Evolutionary conservation across 2,888 invertebrate species (phyloP).

Genomic region (Thera britannica): DNA sequence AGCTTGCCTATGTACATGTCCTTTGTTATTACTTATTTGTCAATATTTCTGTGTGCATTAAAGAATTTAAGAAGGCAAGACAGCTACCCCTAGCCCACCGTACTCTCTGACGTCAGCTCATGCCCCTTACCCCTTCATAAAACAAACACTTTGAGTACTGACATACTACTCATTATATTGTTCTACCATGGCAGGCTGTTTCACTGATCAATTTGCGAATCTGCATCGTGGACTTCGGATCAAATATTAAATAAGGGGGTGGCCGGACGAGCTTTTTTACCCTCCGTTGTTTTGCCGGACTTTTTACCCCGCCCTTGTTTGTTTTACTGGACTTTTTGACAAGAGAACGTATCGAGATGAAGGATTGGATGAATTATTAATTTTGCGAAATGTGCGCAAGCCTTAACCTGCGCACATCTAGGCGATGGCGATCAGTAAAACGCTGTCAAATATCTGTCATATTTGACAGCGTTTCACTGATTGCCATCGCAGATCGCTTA

Average conservation of each 20-base stretch:
- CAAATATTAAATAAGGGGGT: slow-evolving; percentile 18
- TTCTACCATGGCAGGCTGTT: slow-evolving; percentile 3
- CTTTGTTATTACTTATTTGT: too few relatives aligned
- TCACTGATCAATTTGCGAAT: slow-evolving; percentile 21
- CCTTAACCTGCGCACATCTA: too few relatives aligned
- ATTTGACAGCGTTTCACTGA: too few relatives aligned
- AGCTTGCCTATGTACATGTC: too few relatives aligned
- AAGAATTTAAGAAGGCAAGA: too few relatives aligned
- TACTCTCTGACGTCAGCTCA: too few relatives aligned
- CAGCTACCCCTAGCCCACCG: too few relatives aligned
- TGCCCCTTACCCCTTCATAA: slow-evolving; percentile 6
- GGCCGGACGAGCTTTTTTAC: slow-evolving; percentile 18
- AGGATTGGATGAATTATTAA: slow-evolving; percentile 34
- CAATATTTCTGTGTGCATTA: too few relatives aligned
- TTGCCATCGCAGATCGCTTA: too few relatives aligned
- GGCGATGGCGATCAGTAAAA: too few relatives aligned
- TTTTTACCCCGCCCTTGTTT: slow-evolving; percentile 25
- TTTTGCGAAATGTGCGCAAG: background rate
- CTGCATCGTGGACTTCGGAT: slow-evolving; percentile 17
- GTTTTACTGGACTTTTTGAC: slow-evolving; percentile 36
- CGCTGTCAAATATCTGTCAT: too few relatives aligned
- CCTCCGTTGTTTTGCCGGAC: slow-evolving; percentile 26
- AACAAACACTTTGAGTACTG: background rate
- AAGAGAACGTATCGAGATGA: slow-evolving; percentile 35
- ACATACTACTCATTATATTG: background rate